Evolutionary conservation across 1,140 invertebrate species (phyloP).

Genomic region (Monomorium pharaonis): DNA sequence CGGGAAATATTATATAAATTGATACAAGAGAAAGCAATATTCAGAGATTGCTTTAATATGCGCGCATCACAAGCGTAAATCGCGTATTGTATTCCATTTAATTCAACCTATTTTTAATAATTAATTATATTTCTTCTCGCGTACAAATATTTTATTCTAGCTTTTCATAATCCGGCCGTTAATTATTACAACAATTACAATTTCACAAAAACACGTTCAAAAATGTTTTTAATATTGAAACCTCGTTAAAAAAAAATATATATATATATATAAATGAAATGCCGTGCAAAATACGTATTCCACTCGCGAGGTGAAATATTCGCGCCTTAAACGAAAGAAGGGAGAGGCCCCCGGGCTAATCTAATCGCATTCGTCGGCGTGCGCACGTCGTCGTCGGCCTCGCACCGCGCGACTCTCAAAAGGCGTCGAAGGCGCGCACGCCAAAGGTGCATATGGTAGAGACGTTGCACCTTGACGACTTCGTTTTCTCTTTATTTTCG

Average conservation of each 20-base stretch:
- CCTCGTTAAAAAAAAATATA: too few species aligned
- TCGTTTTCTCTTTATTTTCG: slow-evolving; percentile 29
- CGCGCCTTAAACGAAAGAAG: not conserved
- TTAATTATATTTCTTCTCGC: not conserved
- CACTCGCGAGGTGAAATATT: not conserved
- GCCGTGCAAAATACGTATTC: not conserved
- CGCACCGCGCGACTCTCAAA: slow-evolving; percentile 11
- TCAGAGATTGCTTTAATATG: not conserved
- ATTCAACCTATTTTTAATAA: not conserved
- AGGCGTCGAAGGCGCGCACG: slow-evolving; percentile 32
- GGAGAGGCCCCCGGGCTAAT: not conserved
- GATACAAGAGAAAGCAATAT: not conserved
- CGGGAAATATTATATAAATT: not conserved
- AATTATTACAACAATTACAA: not conserved
- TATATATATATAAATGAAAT: not conserved
- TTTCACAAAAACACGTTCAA: not conserved
- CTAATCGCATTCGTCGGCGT: slow-evolving; percentile 9
- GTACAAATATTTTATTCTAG: not conserved
- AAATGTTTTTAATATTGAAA: not conserved
- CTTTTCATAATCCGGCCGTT: not conserved
- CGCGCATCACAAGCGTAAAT: not conserved
- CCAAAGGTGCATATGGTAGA: too few species aligned
- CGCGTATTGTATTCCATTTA: not conserved
- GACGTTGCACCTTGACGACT: not conserved
- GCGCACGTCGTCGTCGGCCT: not conserved